These are phyloP conservation scores for Euzetes globulus DNA, from an alignment of 2,888 invertebrate species.

Conservation along the genomic window DNA sequence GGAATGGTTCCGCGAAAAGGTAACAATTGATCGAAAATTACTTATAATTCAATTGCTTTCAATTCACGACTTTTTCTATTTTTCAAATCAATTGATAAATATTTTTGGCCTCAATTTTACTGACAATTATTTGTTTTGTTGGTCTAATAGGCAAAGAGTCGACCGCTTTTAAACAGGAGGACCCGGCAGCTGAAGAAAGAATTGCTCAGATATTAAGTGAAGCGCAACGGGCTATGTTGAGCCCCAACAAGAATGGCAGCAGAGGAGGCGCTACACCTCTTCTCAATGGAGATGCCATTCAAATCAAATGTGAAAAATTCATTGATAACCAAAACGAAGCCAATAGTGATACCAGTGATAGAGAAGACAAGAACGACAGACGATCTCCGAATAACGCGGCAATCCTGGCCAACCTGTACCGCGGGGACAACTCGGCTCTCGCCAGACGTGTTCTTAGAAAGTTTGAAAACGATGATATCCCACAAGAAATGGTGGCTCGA, in stretches of 20 bases:
- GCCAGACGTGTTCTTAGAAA: conserved; percentile 5
- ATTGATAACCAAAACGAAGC: conserved; percentile 28
- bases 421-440: background rate
- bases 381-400: conserved; percentile 29
- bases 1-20: conserved; percentile 48
- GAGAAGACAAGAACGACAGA: conserved; percentile 31
- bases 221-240: conserved; percentile 75
- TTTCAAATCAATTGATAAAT: background rate
- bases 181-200: conserved; percentile 75
- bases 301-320: conserved; percentile 6
- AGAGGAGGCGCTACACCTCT: conserved; percentile 5
- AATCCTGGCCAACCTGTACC: conserved; percentile 25
- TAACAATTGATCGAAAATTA: conserved; percentile 13
- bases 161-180: conserved; percentile 57
- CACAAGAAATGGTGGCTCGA: conserved; percentile 88
- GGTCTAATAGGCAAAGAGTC: conserved; percentile 63
- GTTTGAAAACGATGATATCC: conserved; percentile 78
- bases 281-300: conserved; percentile 22
- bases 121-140: background rate
- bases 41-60: background rate
- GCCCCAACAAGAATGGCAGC: conserved; percentile 43
- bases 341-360: conserved; percentile 34
- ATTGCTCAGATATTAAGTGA: conserved; percentile 87
- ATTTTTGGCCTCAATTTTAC: background rate
- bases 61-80: background rate